Evolutionary conservation across 1,140 invertebrate genomes (phyloP).

Genomic region (Trachymyrmex cornetzi): DNA sequence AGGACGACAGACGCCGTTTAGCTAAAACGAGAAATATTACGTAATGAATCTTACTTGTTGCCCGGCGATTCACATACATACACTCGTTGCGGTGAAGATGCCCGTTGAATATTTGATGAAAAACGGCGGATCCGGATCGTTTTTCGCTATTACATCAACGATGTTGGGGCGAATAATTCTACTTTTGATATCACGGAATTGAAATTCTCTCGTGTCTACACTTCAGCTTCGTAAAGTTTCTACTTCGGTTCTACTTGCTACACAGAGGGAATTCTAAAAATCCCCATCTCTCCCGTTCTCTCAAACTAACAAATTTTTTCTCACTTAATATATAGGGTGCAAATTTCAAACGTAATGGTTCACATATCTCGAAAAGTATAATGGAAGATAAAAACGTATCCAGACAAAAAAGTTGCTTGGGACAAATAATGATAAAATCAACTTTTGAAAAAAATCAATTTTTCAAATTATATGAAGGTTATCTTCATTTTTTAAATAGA

Average conservation of each 20-base stretch:
- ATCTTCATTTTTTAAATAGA: too few species aligned
- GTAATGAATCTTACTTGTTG: slow-evolving; percentile 52
- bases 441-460: too few species aligned
- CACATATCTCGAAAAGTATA: too few species aligned
- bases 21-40: slow-evolving; percentile 21
- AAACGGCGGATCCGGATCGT: background rate
- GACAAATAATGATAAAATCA: too few species aligned
- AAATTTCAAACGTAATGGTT: too few species aligned
- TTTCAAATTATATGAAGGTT: too few species aligned
- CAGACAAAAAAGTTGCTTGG: too few species aligned
- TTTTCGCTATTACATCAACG: slow-evolving; percentile 29
- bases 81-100: slow-evolving; percentile 20
- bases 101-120: slow-evolving; percentile 50
- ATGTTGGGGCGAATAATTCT: slow-evolving; percentile 42
- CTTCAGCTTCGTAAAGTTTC: slow-evolving; percentile 36
- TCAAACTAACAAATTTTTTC: slow-evolving; percentile 4
- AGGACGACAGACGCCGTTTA: background rate
- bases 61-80: background rate
- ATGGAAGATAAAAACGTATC: too few species aligned
- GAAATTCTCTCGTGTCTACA: slow-evolving; percentile 22
- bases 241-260: background rate
- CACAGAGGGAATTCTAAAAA: slow-evolving; percentile 26
- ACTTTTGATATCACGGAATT: slow-evolving; percentile 47
- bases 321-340: background rate
- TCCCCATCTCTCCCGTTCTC: background rate